Conservation (phyloP, 53 echinoderm and acorn worm species). For the Temnopleurus reevesii region DNA sequence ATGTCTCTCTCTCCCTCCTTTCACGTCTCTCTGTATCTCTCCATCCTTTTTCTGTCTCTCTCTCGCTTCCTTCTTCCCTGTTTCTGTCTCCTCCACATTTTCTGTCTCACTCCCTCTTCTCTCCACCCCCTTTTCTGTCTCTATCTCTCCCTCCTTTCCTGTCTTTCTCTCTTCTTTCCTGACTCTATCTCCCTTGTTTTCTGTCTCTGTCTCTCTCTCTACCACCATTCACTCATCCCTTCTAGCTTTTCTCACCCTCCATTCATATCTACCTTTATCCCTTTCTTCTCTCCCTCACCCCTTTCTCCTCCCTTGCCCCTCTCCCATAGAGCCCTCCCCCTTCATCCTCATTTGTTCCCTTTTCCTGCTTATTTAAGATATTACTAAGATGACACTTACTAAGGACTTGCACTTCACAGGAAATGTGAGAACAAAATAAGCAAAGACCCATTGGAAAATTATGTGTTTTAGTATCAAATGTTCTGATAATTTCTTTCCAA, state of each 20-base stretch:
- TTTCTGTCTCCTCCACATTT: neutral
- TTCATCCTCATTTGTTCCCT: neutral
- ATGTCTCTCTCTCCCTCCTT: neutral
- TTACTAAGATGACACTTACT: too few species aligned
- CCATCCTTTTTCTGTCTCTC: neutral
- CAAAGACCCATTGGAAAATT: too few species aligned
- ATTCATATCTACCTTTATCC: neutral
- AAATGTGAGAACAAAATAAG: too few species aligned
- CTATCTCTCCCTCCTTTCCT: neutral
- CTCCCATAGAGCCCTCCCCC: neutral
- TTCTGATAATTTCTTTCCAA: too few species aligned
- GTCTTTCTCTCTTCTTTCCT: neutral
- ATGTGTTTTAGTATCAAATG: too few species aligned
- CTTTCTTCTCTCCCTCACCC: neutral
- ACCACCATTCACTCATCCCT: neutral
- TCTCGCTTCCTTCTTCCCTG: neutral
- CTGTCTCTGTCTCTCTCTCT: conserved; percentile 8
- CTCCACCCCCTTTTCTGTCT: neutral
- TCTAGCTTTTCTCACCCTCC: neutral
- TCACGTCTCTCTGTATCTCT: neutral
- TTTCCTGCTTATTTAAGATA: too few species aligned
- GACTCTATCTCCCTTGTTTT: neutral
- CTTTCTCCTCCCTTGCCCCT: neutral
- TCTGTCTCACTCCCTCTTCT: neutral
- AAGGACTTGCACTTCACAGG: too few species aligned